These are phyloP conservation scores for Tetragonula carbonaria DNA, from an alignment of 2,888 invertebrate genomes.

Conservation along the genomic window DNA sequence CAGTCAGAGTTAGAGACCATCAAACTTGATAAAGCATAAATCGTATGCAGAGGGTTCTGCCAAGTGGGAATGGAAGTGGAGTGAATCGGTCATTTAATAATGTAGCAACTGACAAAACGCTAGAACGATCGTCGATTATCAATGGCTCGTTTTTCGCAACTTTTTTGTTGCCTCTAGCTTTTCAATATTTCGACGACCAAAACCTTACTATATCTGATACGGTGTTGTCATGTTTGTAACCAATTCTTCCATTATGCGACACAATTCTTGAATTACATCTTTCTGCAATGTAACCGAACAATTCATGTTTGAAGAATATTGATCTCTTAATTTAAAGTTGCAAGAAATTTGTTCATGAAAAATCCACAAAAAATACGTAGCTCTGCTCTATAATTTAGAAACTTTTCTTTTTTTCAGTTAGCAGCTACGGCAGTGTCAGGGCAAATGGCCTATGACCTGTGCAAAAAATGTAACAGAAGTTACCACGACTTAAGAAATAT, in stretches of 20 bases:
- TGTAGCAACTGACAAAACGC: conserved; percentile 58
- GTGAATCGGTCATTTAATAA: conserved; percentile 68
- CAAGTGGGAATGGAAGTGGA: conserved; percentile 67
- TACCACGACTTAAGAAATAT: neutral
- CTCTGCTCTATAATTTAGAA: neutral
- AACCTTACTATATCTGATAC: neutral
- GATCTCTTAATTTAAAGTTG: neutral
- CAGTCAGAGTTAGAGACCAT: conserved; percentile 64
- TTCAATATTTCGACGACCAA: neutral
- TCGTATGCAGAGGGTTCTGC: conserved; percentile 65
- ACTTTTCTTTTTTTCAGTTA: conserved; percentile 52
- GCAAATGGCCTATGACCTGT: conserved; percentile 44
- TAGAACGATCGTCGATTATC: conserved; percentile 51
- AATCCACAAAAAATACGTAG: neutral
- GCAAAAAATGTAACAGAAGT: conserved; percentile 45
- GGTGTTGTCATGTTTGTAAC: neutral
- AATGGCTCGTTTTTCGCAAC: conserved; percentile 17
- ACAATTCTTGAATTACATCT: neutral
- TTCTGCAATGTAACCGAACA: neutral
- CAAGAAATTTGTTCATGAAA: neutral
- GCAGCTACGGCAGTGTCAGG: conserved; percentile 36
- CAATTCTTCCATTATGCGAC: neutral
- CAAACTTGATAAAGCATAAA: conserved; percentile 70
- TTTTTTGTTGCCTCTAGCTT: neutral
- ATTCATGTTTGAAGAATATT: neutral